phyloP scores from a whole-genome alignment of 2,113 vertebrate genomes.

The Elephas maximus region DNA sequence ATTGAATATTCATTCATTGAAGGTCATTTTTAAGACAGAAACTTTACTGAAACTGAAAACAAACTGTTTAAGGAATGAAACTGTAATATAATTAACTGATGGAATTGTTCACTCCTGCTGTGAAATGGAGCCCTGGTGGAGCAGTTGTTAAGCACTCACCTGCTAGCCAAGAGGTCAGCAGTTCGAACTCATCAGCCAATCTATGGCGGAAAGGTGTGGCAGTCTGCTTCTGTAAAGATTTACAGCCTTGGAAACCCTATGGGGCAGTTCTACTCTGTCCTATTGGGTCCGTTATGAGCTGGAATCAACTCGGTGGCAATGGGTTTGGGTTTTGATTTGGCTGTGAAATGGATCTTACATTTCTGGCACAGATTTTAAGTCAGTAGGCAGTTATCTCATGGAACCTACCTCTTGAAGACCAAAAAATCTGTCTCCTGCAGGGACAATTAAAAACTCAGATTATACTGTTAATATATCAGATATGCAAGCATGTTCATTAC shows the following conservation, averaged over 20 bases:
- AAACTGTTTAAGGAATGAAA: conserved; percentile 29
- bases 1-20: background rate
- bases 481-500: background rate
- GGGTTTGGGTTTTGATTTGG: background rate
- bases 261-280: background rate
- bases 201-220: background rate
- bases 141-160: background rate
- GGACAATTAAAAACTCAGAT: background rate
- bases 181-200: background rate
- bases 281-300: background rate
- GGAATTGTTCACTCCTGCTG: background rate
- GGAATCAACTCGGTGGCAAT: background rate
- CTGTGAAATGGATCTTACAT: background rate
- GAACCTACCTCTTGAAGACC: background rate
- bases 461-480: background rate
- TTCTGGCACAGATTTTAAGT: background rate
- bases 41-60: background rate
- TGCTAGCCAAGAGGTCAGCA: background rate
- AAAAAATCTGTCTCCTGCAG: conserved; percentile 27
- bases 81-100: background rate
- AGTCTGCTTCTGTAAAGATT: background rate
- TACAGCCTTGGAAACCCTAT: background rate
- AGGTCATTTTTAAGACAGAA: background rate
- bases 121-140: background rate
- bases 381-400: background rate